These are phyloP conservation scores for Meleagris gallopavo DNA, from an alignment of 2,113 vertebrate genomes.

Conservation along the genomic window DNA sequence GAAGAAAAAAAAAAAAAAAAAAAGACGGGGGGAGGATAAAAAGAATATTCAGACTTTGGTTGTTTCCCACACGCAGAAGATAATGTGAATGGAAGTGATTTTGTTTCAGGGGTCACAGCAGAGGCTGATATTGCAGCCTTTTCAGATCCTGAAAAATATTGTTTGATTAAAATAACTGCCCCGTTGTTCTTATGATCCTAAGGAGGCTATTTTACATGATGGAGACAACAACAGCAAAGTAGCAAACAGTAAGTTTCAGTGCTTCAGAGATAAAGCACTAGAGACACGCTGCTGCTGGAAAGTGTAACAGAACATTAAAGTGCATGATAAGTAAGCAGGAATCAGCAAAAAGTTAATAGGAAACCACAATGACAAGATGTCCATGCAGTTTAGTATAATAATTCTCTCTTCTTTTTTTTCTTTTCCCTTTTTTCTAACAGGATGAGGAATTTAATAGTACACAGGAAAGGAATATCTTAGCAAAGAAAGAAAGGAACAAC, in stretches of 20 bases:
- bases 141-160: slow-evolving; percentile 70
- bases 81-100: slow-evolving; percentile 79
- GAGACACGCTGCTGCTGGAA: slow-evolving; percentile 42
- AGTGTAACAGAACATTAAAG: slow-evolving; percentile 30
- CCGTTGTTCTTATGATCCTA: slow-evolving; percentile 51
- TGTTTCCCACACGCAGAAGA: slow-evolving; percentile 85
- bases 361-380: neutral
- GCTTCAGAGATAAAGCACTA: neutral
- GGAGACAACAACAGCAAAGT: slow-evolving; percentile 21
- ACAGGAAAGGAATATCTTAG: slow-evolving; percentile 55
- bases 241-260: neutral
- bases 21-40: slow-evolving; percentile 46
- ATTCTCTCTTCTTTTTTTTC: neutral
- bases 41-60: slow-evolving; percentile 69
- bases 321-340: slow-evolving; percentile 17
- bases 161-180: slow-evolving; percentile 54
- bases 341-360: slow-evolving; percentile 19
- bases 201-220: slow-evolving; percentile 57
- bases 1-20: slow-evolving; percentile 38
- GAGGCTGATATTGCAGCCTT: slow-evolving; percentile 73
- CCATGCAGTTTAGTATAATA: neutral
- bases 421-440: neutral
- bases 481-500: slow-evolving; percentile 68
- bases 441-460: slow-evolving; percentile 53
- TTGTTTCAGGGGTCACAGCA: slow-evolving; percentile 66